Evolutionary conservation across 1,140 invertebrate species (phyloP).

Genomic region (Brachionus angularis): DNA sequence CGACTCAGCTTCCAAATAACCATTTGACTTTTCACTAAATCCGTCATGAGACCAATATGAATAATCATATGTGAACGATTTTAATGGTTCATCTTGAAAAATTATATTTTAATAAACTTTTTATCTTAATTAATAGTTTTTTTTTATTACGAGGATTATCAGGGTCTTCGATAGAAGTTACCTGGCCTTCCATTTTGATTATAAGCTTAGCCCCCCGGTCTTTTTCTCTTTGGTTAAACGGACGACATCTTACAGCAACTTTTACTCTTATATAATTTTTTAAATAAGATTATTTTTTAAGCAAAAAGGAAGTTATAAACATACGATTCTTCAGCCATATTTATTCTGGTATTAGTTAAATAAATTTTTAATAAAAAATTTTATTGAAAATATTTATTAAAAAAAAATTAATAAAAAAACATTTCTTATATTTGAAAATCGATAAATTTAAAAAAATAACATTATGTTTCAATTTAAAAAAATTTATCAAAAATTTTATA

Average conservation of each 20-base stretch:
- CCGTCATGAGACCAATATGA: conserved; percentile 60
- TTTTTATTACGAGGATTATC: conserved; percentile 51
- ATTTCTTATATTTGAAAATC: too few species aligned
- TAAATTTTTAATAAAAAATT: too few species aligned
- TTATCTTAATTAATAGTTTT: neutral
- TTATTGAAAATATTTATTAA: too few species aligned
- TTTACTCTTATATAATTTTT: conserved; percentile 52
- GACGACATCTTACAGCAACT: conserved; percentile 64
- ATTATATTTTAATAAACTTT: neutral
- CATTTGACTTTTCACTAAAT: conserved; percentile 48
- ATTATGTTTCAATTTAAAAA: too few species aligned
- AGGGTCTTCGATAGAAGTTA: conserved; percentile 59
- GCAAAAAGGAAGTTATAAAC: neutral
- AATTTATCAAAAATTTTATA: too few species aligned
- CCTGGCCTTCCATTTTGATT: conserved; percentile 62
- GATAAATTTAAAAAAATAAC: too few species aligned
- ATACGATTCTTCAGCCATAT: conserved; percentile 44
- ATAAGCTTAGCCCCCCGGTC: conserved; percentile 61
- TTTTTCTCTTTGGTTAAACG: conserved; percentile 63
- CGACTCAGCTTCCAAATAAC: conserved; percentile 48
- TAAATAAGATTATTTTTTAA: neutral
- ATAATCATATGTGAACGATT: conserved; percentile 54
- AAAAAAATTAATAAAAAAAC: too few species aligned
- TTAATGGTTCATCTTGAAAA: conserved; percentile 3
- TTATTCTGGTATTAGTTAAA: too few species aligned